Evolutionary conservation across 2,113 vertebrate genomes (phyloP).

Genomic region (Mystacornis crossleyi): DNA sequence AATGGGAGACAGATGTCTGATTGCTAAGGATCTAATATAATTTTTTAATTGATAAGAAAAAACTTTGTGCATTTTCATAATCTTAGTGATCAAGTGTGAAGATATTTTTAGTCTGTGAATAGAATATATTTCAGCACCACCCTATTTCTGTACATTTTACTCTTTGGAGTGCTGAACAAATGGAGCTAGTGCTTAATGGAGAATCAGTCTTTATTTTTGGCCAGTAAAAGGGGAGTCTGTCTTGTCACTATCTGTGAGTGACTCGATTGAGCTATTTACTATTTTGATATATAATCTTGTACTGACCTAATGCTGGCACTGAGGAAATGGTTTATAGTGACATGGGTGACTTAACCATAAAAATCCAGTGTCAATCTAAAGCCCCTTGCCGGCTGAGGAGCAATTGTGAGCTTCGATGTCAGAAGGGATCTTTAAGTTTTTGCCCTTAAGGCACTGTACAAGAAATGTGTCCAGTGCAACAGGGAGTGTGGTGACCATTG

Average conservation of each 20-base stretch:
- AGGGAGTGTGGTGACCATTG: not conserved
- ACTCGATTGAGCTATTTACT: not conserved
- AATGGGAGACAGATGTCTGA: not conserved
- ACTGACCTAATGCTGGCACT: not conserved
- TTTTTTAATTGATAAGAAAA: not conserved
- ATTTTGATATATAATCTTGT: not conserved
- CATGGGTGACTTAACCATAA: not conserved
- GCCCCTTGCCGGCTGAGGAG: not conserved
- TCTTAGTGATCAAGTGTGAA: not conserved
- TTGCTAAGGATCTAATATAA: not conserved
- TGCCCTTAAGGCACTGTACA: not conserved
- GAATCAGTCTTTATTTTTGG: not conserved
- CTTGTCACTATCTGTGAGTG: not conserved
- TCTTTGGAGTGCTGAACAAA: not conserved
- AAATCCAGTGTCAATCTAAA: not conserved
- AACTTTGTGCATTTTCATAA: fast-evolving
- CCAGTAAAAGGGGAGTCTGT: not conserved
- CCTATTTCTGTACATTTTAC: not conserved
- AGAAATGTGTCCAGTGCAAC: not conserved
- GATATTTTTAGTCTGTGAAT: not conserved
- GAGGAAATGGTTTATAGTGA: not conserved
- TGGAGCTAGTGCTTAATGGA: not conserved
- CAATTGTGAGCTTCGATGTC: not conserved
- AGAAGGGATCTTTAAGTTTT: not conserved
- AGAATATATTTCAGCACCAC: not conserved